These are phyloP conservation scores for Luidia sarsii DNA, from an alignment of 53 echinoderm and acorn worm genomes.

Conservation along the genomic window DNA sequence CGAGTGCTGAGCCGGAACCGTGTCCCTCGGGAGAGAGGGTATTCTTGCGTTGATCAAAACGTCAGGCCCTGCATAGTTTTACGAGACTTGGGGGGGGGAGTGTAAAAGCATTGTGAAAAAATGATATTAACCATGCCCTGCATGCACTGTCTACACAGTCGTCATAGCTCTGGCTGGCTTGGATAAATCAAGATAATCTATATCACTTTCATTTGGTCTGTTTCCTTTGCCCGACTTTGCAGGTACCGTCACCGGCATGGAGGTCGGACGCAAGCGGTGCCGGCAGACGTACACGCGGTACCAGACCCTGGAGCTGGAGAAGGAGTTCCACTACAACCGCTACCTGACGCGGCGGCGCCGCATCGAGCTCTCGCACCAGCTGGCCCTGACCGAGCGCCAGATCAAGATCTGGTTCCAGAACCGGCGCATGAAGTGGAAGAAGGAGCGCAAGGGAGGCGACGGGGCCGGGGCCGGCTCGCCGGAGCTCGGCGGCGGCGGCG, in stretches of 20 bases:
- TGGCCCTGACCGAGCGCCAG: constrained; percentile 92
- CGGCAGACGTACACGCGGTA: constrained; percentile 98
- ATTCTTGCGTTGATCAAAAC: too few species aligned
- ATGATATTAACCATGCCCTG: too few species aligned
- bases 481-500: constrained; percentile 4
- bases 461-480: constrained; percentile 46
- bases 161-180: too few species aligned
- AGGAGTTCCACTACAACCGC: constrained; percentile 96
- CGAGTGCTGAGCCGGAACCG: too few species aligned
- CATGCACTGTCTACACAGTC: too few species aligned
- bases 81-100: too few species aligned
- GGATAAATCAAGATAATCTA: too few species aligned
- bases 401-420: constrained; percentile 99
- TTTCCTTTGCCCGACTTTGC: too few species aligned
- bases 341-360: constrained; percentile 91
- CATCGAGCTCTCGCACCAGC: constrained; percentile 93
- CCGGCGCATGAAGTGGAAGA: constrained; percentile 75
- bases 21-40: too few species aligned
- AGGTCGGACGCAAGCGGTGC: constrained; percentile 77
- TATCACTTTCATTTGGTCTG: too few species aligned
- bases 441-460: constrained; percentile 70
- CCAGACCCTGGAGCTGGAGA: constrained; percentile 96
- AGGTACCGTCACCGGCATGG: constrained; percentile 54
- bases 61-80: too few species aligned
- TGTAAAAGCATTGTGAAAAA: too few species aligned